These are phyloP conservation scores for Larimichthys polyactis DNA, from an alignment of 2,113 vertebrate species.

Conservation along the genomic window DNA sequence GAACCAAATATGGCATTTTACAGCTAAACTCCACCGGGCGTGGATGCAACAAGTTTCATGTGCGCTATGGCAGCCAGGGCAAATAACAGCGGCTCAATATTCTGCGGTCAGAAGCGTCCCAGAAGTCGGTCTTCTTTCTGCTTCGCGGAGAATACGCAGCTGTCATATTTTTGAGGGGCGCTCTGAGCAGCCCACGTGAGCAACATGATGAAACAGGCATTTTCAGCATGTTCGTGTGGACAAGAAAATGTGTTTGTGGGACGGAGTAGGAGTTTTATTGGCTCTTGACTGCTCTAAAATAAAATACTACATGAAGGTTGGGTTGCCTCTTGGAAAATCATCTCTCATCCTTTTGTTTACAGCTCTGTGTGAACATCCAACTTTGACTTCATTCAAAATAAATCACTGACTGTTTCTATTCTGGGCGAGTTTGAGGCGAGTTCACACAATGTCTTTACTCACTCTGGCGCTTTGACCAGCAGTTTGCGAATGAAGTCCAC, in stretches of 20 bases:
- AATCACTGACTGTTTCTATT: constrained; percentile 6
- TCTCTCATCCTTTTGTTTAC: not conserved
- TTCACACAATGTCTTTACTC: constrained; percentile 76
- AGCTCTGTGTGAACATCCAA: not conserved
- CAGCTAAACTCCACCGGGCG: no score
- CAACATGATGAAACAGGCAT: not conserved
- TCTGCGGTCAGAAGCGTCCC: no score
- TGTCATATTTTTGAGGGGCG: no score
- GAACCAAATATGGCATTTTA: not conserved
- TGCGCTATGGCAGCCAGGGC: no score
- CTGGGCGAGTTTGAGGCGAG: not conserved
- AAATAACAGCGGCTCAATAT: no score
- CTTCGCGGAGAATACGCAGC: no score
- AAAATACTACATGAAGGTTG: not conserved
- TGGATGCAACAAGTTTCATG: no score
- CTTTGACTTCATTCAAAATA: not conserved
- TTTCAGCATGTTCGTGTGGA: not conserved
- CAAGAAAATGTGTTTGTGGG: no score
- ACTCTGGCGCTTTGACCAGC: constrained; percentile 94
- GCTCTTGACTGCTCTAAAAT: not conserved
- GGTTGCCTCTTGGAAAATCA: not conserved
- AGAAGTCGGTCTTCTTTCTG: no score
- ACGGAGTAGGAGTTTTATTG: not conserved
- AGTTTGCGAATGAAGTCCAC: constrained; percentile 95
- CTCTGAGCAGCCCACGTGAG: no score